Conservation (phyloP, 1,140 invertebrate genomes). For the Forficula auricularia region DNA sequence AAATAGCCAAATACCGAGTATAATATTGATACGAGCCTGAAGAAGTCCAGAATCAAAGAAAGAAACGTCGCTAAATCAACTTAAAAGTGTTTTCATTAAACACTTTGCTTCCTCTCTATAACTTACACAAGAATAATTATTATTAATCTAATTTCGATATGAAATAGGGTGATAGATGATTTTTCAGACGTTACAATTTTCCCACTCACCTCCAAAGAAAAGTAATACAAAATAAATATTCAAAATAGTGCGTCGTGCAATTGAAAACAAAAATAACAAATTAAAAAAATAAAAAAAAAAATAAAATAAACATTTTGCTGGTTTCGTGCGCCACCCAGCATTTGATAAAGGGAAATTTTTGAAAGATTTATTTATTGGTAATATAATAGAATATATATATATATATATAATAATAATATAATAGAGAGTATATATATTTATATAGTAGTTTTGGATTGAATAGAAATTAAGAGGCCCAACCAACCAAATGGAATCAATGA, state of each 20-base stretch:
- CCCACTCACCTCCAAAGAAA: conserved; percentile 15
- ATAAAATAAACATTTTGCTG: conserved; percentile 6
- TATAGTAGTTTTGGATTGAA: too few species aligned
- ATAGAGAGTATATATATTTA: conserved; percentile 1
- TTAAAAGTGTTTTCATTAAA: too few species aligned
- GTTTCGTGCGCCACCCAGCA: conserved; percentile 2
- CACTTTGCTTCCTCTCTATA: too few species aligned
- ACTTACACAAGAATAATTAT: too few species aligned
- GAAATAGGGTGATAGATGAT: too few species aligned
- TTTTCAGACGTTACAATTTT: too few species aligned
- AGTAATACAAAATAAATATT: conserved; percentile 15
- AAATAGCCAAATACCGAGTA: too few species aligned
- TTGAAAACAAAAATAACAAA: conserved; percentile 5
- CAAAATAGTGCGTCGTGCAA: conserved; percentile 10
- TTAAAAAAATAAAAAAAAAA: conserved; percentile 8
- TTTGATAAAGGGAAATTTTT: conserved; percentile 17
- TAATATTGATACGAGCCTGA: too few species aligned
- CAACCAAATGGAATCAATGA: conserved; percentile 11
- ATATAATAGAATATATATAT: conserved; percentile 34
- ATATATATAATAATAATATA: conserved; percentile 33
- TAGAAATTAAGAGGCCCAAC: conserved; percentile 2
- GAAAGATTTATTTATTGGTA: too few species aligned
- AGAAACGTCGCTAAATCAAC: too few species aligned
- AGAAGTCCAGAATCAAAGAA: too few species aligned
- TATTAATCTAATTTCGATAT: too few species aligned